Percentiles rank a stretch among this genome's conserved stretches.
phyloP scores from a whole-genome alignment of 2,113 vertebrate species.

The Pyxicephalus adspersus region DNA sequence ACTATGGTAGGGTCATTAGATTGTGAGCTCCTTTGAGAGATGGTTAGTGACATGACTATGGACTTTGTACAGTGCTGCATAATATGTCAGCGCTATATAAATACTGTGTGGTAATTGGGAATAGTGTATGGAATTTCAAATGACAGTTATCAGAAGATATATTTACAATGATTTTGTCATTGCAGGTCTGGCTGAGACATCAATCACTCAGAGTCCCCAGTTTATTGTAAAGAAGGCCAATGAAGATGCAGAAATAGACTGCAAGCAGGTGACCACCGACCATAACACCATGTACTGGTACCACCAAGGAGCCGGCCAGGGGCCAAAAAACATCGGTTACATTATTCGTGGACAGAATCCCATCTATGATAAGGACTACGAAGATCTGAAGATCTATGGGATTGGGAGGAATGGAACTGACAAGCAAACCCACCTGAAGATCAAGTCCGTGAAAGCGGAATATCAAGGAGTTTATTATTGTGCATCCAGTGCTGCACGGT shows the following conservation, averaged over 20 bases:
- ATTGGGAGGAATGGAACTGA: neutral
- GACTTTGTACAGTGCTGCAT: no score
- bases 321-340: neutral
- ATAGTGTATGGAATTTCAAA: neutral
- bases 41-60: no score
- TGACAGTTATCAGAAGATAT: neutral
- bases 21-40: no score
- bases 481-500: constrained; percentile 64
- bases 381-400: neutral
- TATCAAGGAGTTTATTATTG: constrained; percentile 64
- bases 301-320: neutral
- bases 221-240: neutral
- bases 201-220: neutral
- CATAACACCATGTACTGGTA: constrained; percentile 28
- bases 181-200: constrained; percentile 22
- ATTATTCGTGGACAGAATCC: fast-evolving
- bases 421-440: constrained; percentile 58
- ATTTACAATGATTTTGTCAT: neutral
- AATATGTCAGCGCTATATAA: no score
- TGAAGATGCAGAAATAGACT: neutral
- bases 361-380: constrained; percentile 1
- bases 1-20: no score
- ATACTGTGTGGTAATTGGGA: no score
- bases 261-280: constrained; percentile 8
- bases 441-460: constrained; percentile 54